These are phyloP conservation scores for Planiliza haematocheilus DNA, from an alignment of 2,113 vertebrate species.

Conservation along the genomic window DNA sequence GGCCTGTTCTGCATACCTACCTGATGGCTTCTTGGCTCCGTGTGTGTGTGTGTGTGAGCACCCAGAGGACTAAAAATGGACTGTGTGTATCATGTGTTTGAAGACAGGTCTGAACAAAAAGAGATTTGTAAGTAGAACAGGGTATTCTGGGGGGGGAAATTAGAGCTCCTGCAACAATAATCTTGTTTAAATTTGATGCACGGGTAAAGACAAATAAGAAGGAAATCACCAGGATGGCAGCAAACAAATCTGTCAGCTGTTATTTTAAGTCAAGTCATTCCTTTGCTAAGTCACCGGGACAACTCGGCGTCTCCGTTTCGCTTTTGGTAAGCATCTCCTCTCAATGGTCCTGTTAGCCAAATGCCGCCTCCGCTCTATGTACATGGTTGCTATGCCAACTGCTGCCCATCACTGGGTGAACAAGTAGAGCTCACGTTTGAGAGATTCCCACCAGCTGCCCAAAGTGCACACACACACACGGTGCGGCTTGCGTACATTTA, in stretches of 20 bases:
- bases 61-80: conserved; percentile 37
- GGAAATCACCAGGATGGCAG: too few relatives aligned
- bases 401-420: conserved; percentile 31
- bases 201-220: background rate
- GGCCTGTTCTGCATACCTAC: conserved; percentile 51
- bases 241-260: too few relatives aligned
- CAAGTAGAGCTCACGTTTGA: conserved; percentile 47
- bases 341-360: conserved; percentile 8
- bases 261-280: background rate
- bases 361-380: conserved; percentile 31
- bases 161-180: background rate
- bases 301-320: background rate
- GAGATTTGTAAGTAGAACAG: conserved; percentile 11
- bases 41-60: conserved; percentile 25
- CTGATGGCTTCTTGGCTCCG: conserved; percentile 64
- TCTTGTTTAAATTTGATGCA: background rate
- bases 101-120: conserved; percentile 52
- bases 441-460: conserved; percentile 44
- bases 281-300: background rate
- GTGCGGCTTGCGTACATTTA: background rate
- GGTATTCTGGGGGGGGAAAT: background rate
- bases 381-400: conserved; percentile 38
- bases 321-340: background rate
- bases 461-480: background rate
- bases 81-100: conserved; percentile 50